Conservation (phyloP, 2,888 invertebrate species). For the Ferdinandea cuprea region DNA sequence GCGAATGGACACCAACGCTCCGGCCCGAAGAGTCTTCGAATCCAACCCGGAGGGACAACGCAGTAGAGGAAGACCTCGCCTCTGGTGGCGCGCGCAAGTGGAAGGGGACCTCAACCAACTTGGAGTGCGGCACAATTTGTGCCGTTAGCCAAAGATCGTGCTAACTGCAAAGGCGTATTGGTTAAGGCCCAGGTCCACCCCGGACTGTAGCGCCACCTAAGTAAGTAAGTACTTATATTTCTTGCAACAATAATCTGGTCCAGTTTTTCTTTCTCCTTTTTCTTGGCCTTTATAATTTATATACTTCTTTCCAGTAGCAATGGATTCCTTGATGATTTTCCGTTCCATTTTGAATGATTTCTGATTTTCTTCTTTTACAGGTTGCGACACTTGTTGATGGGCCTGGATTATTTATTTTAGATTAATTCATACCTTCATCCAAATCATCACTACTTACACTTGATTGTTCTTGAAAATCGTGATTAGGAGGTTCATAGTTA, state of each 20-base stretch:
- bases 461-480: slow-evolving; percentile 15
- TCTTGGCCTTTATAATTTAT: slow-evolving; percentile 34
- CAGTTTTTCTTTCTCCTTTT: slow-evolving; percentile 23
- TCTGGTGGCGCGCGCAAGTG: too few relatives aligned
- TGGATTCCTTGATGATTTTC: slow-evolving; percentile 21
- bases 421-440: slow-evolving; percentile 19
- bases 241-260: slow-evolving; percentile 19
- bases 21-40: too few relatives aligned
- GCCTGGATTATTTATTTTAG: slow-evolving; percentile 25
- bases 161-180: too few relatives aligned
- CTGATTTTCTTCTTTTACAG: slow-evolving; percentile 27
- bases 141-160: too few relatives aligned
- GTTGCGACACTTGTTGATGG: slow-evolving; percentile 26
- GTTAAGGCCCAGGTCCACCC: too few relatives aligned
- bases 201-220: too few relatives aligned
- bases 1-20: too few relatives aligned
- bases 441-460: slow-evolving; percentile 20
- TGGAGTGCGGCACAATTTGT: too few relatives aligned
- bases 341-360: slow-evolving; percentile 27
- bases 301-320: slow-evolving; percentile 18
- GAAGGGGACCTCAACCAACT: too few relatives aligned
- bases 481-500: slow-evolving; percentile 15
- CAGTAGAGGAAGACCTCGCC: too few relatives aligned
- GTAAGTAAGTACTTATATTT: slow-evolving; percentile 10
- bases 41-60: too few relatives aligned